A percentile compares a stretch with the other conserved stretches of the same genome.
Conservation (phyloP, 2,113 vertebrate species). For the Choloepus hoffmanni region DNA sequence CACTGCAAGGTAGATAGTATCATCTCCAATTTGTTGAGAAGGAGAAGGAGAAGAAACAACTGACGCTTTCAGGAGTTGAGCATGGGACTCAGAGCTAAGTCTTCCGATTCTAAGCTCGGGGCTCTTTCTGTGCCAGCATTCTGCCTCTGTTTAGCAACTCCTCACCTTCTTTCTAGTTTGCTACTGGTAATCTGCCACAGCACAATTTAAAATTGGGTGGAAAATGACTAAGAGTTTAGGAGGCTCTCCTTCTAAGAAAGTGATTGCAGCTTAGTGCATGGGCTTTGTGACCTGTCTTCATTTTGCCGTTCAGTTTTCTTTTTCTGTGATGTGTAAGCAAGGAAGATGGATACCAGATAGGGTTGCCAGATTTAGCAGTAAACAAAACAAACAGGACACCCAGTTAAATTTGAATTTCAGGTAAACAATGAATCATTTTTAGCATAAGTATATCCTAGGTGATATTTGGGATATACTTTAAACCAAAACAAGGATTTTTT, state of each 20-base stretch:
- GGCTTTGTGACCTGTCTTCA: background rate
- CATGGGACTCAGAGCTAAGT: background rate
- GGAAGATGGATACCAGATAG: background rate
- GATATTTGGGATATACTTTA: constrained; percentile 1
- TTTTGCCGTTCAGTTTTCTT: constrained; percentile 3
- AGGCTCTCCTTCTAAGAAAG: background rate
- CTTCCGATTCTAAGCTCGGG: background rate
- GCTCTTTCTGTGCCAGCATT: background rate
- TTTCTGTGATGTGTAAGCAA: constrained; percentile 18
- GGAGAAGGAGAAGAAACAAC: too few relatives aligned
- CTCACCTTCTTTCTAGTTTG: background rate
- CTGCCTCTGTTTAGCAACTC: background rate
- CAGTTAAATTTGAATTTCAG: constrained; percentile 47
- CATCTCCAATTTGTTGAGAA: constrained; percentile 33
- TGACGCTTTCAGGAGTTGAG: background rate
- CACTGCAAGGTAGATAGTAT: background rate
- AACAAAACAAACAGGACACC: background rate
- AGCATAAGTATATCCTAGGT: background rate
- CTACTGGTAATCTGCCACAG: background rate
- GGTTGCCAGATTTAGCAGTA: background rate
- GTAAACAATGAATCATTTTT: constrained; percentile 20
- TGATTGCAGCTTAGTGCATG: background rate
- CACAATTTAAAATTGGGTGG: background rate
- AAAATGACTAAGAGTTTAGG: background rate
- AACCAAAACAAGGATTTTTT: background rate